Percentiles rank a stretch among this genome's conserved stretches.
Evolutionary conservation across 2,888 invertebrate species (phyloP).

Genomic region (Polia nebulosa): DNA sequence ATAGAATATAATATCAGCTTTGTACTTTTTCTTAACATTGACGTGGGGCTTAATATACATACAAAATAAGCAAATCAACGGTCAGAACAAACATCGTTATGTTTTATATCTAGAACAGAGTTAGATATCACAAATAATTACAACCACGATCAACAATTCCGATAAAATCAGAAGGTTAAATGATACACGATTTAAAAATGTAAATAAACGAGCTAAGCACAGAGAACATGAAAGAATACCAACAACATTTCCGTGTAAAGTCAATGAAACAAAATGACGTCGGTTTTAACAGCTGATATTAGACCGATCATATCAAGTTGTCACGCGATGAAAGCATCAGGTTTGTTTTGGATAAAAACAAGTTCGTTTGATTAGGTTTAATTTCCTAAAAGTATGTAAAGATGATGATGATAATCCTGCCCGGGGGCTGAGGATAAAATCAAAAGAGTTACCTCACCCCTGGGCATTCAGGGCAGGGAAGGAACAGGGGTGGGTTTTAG

Average conservation of each 20-base stretch:
- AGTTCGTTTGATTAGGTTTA: slow-evolving; percentile 3
- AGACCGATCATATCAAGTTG: slow-evolving; percentile 40
- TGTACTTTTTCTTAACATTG: too few species aligned
- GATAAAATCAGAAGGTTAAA: slow-evolving; percentile 32
- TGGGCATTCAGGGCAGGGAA: too few species aligned
- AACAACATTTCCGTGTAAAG: slow-evolving; percentile 38
- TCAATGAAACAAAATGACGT: slow-evolving; percentile 37
- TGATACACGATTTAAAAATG: slow-evolving; percentile 9
- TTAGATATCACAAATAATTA: not conserved
- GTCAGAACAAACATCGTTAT: too few species aligned
- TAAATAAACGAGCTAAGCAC: not conserved
- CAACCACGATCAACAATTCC: not conserved
- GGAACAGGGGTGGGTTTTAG: too few species aligned
- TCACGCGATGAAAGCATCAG: slow-evolving; percentile 66
- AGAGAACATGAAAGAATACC: slow-evolving; percentile 24
- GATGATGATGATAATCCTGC: too few species aligned
- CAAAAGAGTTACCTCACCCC: too few species aligned
- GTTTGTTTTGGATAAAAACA: slow-evolving; percentile 41
- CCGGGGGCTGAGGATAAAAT: too few species aligned
- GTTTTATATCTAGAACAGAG: not conserved
- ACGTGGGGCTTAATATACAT: too few species aligned
- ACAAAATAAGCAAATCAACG: too few species aligned
- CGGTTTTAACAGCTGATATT: slow-evolving; percentile 31
- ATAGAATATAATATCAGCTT: too few species aligned
- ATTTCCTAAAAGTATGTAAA: too few species aligned